Base-by-base conservation (phyloP, 2,797 vertebrate species). In the Lagocephalus sceleratus region DNA sequence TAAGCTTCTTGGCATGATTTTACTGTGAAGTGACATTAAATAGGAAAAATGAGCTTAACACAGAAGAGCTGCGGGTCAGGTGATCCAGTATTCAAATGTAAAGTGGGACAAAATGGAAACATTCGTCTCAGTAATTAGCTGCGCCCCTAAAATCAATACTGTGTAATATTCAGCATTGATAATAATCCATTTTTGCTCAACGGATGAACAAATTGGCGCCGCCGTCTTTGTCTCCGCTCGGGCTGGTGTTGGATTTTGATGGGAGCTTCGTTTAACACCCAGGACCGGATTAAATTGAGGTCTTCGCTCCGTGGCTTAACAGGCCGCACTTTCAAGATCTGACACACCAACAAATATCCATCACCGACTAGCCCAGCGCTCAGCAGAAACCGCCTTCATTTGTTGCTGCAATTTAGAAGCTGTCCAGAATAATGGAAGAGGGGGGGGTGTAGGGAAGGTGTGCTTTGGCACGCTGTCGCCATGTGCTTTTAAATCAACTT, bases 401-500 rank as follows among this genome's bases (percentile, higher is more conserved):
- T 71, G 80, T 73, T 53, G 60, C 76, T 67, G 47, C 70, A 59
- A 54, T 83, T 79, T 78, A 56, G 60, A 55, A 58, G 64, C 68
- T 45, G 66, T 60, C 71, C 58, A 68, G 29, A 56, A 50, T 26
- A 1, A 51, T 54, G 63, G 54, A n/a, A n/a, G 41, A 26, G 20
- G 10, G 11, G 10, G 52, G 60, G 66, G 71, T 71, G 21, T 23
- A 10, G 6, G 7, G 2, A 14, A 3, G 42, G 55, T 49, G 43
- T 44, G 67, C 73, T 77, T 79, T 88, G 88, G 88, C 87, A 84
- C 51, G 12, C 61, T 54, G 57, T 73, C 62, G 11, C 69, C 41
- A 20, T 70, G 77, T 74, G 86, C 88, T 89, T 88, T 90, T 90
- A 91, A 91, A 91, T 90, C 85, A 88, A 48, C 68, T 58, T 2